Conservation (phyloP, 2,888 invertebrate genomes). For the Ophion ventricosus region DNA sequence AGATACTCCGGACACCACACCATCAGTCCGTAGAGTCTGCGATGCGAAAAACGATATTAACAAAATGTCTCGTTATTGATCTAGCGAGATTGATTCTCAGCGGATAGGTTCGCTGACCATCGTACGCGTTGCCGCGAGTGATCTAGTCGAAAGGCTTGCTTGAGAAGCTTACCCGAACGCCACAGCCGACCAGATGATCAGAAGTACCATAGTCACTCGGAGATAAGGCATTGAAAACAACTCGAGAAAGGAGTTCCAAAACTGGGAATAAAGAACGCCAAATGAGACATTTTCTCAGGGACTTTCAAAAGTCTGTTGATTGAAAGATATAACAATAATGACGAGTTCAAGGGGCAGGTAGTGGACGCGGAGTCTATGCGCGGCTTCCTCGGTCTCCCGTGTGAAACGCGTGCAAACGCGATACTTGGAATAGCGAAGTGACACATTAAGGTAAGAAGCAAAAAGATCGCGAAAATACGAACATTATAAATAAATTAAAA, state of each 20-base stretch:
- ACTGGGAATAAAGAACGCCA: slow-evolving; percentile 83
- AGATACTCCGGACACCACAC: slow-evolving; percentile 86
- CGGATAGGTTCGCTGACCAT: too few relatives aligned
- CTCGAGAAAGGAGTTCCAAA: slow-evolving; percentile 89
- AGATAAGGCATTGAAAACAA: slow-evolving; percentile 87
- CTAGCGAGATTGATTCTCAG: not conserved
- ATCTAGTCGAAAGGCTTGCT: not conserved
- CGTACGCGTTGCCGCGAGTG: too few relatives aligned
- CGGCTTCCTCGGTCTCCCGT: too few relatives aligned
- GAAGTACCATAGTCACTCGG: slow-evolving; percentile 86
- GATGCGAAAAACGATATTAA: slow-evolving; percentile 81
- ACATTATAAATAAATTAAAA: not conserved
- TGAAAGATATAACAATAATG: too few relatives aligned
- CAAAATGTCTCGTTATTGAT: not conserved
- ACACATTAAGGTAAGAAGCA: too few relatives aligned
- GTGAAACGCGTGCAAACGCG: too few relatives aligned
- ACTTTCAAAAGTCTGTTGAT: too few relatives aligned
- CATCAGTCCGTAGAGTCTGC: slow-evolving; percentile 85
- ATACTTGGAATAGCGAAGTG: too few relatives aligned
- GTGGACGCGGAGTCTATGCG: too few relatives aligned
- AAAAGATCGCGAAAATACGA: not conserved
- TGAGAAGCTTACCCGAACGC: slow-evolving; percentile 84
- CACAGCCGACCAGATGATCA: slow-evolving; percentile 85
- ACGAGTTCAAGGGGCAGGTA: too few relatives aligned
- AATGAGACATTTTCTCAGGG: not conserved